Evolutionary conservation across 2,888 invertebrate genomes (phyloP).

Genomic region (Trichopria drosophilae): DNA sequence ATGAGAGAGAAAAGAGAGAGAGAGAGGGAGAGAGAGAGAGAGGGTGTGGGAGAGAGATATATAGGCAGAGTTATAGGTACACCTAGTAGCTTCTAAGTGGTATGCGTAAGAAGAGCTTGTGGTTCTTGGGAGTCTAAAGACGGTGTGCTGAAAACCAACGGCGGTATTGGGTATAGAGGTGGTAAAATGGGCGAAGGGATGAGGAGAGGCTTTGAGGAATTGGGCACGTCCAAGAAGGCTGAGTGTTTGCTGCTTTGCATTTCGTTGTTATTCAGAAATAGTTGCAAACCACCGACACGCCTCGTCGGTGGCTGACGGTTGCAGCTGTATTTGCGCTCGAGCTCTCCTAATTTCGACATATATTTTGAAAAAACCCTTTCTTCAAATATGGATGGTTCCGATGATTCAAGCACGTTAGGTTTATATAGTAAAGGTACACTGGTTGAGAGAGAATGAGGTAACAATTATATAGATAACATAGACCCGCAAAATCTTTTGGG

Average conservation of each 20-base stretch:
- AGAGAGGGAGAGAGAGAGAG: slow-evolving; percentile 13
- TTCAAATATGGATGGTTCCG: too few species aligned
- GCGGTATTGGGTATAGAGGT: background rate
- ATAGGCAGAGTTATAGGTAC: too few species aligned
- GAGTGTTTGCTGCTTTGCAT: slow-evolving; percentile 46
- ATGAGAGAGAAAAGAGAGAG: slow-evolving; percentile 18
- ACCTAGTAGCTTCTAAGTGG: slow-evolving; percentile 33
- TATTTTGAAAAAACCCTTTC: too few species aligned
- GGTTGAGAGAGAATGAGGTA: too few species aligned
- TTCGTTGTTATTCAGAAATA: slow-evolving; percentile 52
- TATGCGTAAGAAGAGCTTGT: slow-evolving; percentile 42
- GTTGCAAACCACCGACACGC: slow-evolving; percentile 40
- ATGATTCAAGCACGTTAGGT: too few species aligned
- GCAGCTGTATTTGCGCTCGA: too few species aligned
- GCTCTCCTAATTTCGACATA: too few species aligned
- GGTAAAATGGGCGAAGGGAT: slow-evolving; percentile 26
- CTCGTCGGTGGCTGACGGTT: too few species aligned
- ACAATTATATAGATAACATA: too few species aligned
- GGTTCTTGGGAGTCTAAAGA: slow-evolving; percentile 36
- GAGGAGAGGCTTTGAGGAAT: slow-evolving; percentile 27
- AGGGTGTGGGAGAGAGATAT: background rate
- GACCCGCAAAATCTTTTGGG: too few species aligned
- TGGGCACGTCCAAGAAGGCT: slow-evolving; percentile 17
- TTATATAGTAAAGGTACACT: too few species aligned
- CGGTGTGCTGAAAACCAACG: slow-evolving; percentile 11